Conservation (phyloP, 2,113 vertebrate species). For the Glaucidium brasilianum region DNA sequence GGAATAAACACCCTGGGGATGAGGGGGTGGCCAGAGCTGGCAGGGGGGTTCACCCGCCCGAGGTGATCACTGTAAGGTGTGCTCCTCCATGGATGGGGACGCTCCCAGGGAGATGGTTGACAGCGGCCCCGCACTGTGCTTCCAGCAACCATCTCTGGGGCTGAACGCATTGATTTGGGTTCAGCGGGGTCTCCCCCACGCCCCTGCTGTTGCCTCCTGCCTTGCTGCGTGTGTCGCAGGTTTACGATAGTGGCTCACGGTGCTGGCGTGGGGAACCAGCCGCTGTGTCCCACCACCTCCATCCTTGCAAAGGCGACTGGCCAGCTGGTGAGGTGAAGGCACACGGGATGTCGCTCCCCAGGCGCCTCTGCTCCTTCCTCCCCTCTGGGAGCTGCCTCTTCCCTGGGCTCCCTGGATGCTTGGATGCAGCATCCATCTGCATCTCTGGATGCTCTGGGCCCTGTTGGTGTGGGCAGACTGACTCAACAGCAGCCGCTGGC, state of each 20-base stretch:
- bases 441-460: not conserved
- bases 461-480: accelerated
- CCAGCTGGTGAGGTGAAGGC: not conserved
- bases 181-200: accelerated
- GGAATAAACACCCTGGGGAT: accelerated
- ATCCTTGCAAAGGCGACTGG: not conserved
- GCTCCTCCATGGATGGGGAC: accelerated
- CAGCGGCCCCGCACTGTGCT: accelerated
- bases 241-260: not conserved
- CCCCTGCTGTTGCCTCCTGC: not conserved
- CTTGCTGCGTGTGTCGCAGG: accelerated
- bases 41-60: accelerated
- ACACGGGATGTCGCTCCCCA: accelerated
- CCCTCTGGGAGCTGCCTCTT: not conserved
- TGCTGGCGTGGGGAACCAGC: not conserved
- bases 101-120: not conserved
- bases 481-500: accelerated
- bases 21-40: no score
- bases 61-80: accelerated
- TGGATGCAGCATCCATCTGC: not conserved
- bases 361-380: not conserved
- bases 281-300: not conserved
- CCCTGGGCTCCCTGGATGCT: accelerated
- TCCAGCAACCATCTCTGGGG: accelerated
- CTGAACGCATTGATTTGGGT: accelerated